A percentile compares a stretch with the other conserved stretches of the same genome.
These are phyloP conservation scores for Gallirallus australis DNA, from an alignment of 2,797 vertebrate genomes.

Conservation along the genomic window DNA sequence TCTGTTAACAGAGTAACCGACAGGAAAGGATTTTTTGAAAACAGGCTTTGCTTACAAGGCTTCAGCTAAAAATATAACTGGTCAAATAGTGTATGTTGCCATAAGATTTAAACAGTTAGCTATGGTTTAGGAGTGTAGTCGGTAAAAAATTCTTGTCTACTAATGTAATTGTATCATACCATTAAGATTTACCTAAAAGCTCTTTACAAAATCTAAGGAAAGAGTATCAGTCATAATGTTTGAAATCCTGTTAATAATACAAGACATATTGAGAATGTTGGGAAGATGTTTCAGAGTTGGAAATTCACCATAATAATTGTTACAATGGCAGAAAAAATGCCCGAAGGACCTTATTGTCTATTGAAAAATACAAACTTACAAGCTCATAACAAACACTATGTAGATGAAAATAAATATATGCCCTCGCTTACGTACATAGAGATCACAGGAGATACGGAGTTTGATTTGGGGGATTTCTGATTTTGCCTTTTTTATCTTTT, in stretches of 20 bases:
- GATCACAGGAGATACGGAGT: not conserved
- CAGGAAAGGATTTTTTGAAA: not conserved
- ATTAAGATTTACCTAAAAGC: not conserved
- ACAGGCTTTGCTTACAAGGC: not conserved
- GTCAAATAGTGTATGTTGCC: not conserved
- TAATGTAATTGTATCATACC: not conserved
- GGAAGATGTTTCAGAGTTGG: not conserved
- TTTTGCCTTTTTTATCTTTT: not conserved
- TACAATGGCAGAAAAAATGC: not conserved
- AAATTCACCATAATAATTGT: not conserved
- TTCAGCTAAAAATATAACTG: not conserved
- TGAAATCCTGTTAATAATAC: not conserved
- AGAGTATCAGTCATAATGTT: not conserved
- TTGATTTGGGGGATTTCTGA: not conserved
- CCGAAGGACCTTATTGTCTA: not conserved
- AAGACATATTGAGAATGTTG: not conserved
- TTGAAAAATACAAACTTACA: not conserved
- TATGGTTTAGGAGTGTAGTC: not conserved
- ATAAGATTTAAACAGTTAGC: not conserved
- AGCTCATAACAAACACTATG: rapidly evolving
- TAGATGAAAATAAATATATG: not conserved
- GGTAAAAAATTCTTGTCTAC: not conserved
- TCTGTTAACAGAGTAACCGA: not conserved
- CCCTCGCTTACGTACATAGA: not conserved
- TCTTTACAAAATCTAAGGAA: not conserved